A percentile compares a stretch with the other conserved stretches of the same genome.
phyloP scores from a whole-genome alignment of 2,113 vertebrate genomes.

The Propithecus coquereli region DNA sequence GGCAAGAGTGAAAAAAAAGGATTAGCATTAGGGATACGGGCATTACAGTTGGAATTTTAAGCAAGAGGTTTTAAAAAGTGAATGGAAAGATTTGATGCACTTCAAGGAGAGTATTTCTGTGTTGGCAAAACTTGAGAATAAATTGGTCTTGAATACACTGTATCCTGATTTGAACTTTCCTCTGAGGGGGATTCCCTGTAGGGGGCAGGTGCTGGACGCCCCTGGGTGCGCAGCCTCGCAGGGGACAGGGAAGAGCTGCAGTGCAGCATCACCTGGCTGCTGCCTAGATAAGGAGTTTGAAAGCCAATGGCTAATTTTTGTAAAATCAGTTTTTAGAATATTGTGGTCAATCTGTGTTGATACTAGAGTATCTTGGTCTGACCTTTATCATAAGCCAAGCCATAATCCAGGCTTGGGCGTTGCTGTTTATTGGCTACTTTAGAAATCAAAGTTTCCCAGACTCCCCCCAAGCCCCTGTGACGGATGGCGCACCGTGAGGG shows the following conservation, averaged over 20 bases:
- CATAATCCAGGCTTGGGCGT: too few species aligned
- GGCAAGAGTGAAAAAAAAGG: too few species aligned
- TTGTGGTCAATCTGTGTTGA: fast-evolving
- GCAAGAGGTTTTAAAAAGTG: not conserved
- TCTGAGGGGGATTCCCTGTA: not conserved
- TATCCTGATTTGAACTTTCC: not conserved
- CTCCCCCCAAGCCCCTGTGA: not conserved
- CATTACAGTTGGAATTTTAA: too few species aligned
- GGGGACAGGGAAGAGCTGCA: fast-evolving
- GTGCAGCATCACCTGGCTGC: not conserved
- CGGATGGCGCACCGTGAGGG: too few species aligned
- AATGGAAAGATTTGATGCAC: not conserved
- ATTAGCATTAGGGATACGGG: too few species aligned
- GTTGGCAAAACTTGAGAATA: not conserved
- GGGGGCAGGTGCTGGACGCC: fast-evolving
- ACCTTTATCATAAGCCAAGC: fast-evolving
- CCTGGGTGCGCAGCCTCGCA: too few species aligned
- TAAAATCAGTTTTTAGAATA: too few species aligned
- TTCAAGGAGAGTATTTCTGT: not conserved
- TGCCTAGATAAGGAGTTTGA: fast-evolving
- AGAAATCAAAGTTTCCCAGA: too few species aligned
- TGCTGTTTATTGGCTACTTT: not conserved
- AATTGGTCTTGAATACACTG: not conserved
- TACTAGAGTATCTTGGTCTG: not conserved
- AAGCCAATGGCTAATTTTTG: fast-evolving